Percentiles rank a stretch among this genome's conserved stretches.
These are phyloP conservation scores for Apoda limacodes DNA, from an alignment of 2,888 invertebrate genomes.

Conservation along the genomic window DNA sequence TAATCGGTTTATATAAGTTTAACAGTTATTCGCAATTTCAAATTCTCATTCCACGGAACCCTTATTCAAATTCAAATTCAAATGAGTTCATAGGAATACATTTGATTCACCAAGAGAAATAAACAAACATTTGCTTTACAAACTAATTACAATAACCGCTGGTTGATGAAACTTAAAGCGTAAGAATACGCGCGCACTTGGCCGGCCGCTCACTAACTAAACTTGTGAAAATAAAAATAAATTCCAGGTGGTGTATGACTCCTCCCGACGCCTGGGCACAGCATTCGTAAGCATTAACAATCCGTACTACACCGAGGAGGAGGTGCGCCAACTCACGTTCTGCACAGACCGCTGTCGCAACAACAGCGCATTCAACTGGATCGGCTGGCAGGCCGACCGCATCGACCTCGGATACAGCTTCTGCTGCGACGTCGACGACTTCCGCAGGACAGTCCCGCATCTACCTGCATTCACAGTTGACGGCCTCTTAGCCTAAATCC, in stretches of 20 bases:
- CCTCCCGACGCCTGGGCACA: conserved; percentile 53
- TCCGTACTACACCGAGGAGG: conserved; percentile 58
- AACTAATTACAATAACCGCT: not conserved
- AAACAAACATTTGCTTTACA: too few relatives aligned
- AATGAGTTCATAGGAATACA: too few relatives aligned
- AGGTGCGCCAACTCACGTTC: conserved; percentile 49
- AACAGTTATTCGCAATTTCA: too few relatives aligned
- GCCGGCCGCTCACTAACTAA: too few relatives aligned
- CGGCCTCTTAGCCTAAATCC: conserved; percentile 45
- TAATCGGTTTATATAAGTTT: too few relatives aligned
- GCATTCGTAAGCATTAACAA: conserved; percentile 75
- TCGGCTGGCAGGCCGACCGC: conserved; percentile 65
- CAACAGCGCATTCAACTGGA: conserved; percentile 70
- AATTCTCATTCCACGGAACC: too few relatives aligned
- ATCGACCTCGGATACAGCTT: conserved; percentile 70
- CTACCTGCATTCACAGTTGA: conserved; percentile 64
- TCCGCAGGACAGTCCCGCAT: conserved; percentile 59
- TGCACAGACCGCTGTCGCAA: conserved; percentile 65
- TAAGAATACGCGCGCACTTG: too few relatives aligned
- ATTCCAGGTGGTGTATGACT: conserved; percentile 65
- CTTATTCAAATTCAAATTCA: too few relatives aligned
- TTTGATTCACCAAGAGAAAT: too few relatives aligned
- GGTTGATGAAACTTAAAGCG: not conserved
- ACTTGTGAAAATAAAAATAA: conserved; percentile 3
- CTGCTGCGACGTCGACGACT: conserved; percentile 71